A percentile compares a stretch with the other conserved stretches of the same genome.
These are phyloP conservation scores for Myotis daubentonii DNA, from an alignment of 2,797 vertebrate species.

Conservation along the genomic window DNA sequence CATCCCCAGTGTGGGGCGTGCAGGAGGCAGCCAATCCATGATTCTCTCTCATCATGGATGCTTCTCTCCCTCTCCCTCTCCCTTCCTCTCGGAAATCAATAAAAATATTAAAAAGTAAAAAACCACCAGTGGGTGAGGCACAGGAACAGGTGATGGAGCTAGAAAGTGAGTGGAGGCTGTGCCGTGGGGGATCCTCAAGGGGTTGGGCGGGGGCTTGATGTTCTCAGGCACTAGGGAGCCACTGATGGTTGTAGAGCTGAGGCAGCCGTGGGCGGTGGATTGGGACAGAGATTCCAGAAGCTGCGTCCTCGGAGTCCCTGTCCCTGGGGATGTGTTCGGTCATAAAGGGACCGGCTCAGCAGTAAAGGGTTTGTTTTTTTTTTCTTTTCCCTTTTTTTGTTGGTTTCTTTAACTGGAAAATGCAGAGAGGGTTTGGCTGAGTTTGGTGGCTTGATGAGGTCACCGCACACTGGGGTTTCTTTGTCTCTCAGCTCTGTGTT, in stretches of 20 bases:
- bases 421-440: background rate
- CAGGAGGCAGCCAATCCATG: no score
- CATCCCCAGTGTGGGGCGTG: no score
- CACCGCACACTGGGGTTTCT: background rate
- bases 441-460: background rate
- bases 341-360: background rate
- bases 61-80: no score
- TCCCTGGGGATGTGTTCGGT: fast-evolving
- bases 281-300: background rate
- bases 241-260: background rate
- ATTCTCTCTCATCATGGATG: no score
- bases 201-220: no score
- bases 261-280: background rate
- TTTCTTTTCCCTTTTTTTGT: no score
- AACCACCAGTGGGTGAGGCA: background rate
- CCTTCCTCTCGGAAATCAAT: no score
- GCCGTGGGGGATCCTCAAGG: background rate
- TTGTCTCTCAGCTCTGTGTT: background rate
- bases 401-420: background rate
- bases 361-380: background rate
- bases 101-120: no score
- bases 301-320: background rate
- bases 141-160: background rate
- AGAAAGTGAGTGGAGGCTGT: background rate
- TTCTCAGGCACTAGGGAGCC: background rate